Evolutionary conservation across 30 jellyfish, hydroid and myxozoan species (phyloP), one percentile per base, ranked within the genome.

Genomic region (Cassiopea andromeda): DNA sequence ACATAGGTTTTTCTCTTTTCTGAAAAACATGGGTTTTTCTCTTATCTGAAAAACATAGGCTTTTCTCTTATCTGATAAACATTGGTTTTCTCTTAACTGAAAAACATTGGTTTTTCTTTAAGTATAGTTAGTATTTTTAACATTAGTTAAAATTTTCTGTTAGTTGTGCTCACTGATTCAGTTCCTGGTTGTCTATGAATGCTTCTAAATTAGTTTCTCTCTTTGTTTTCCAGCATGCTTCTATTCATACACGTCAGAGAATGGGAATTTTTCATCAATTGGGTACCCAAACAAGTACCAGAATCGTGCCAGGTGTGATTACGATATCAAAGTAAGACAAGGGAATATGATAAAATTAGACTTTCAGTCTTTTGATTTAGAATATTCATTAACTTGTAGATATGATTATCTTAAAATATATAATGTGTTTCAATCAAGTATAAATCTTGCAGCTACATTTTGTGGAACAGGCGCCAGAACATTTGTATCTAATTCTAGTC

Each of bases 381-480:
- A 72, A 13, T 44, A 14, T 38, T 38, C 81, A 19, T 2, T 17
- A 7, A 72, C 81, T 7, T 72, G 81, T 19, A 38, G 60, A 38
- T 44, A 72, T 72, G 81, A 72, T 27, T 72, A 44, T 38, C 8
- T 72, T 2, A 72, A 72, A 18, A 72, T 72, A 7, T 72, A 38
- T 72, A 12, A 72, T 38, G 57, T 38, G 2, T 7, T 44, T 44
- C 0, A 2, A 46, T 49, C 60, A 58, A 16, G 17, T 75, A 13
- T 16, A 16, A 44, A 38, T 46, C 47, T 46, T 16, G 64, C 60
- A 46, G 83, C 83, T 1, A 46, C 68, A 4, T 75, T 38, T 54
- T 75, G 83, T 75, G 83, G 83, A 16, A 43, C 12, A 75, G 64
- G 83, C 10, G 44, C 69, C 8, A 75, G 83, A 13, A 75, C 68